Evolutionary conservation across 2,797 vertebrate species (phyloP).

Genomic region (Octomys mimax): DNA sequence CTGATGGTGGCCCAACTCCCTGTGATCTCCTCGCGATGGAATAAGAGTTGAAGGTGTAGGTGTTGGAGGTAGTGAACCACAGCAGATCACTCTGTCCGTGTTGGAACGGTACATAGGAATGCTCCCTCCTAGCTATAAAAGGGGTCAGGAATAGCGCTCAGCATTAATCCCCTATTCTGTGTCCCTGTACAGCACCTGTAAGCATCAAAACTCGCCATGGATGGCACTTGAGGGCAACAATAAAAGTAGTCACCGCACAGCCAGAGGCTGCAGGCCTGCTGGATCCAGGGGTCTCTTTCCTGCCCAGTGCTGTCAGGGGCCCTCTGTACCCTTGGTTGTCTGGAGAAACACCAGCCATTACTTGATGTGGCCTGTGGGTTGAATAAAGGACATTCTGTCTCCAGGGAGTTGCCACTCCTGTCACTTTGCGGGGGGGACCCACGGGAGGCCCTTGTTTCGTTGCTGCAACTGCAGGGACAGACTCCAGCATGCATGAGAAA

Average conservation of each 20-base stretch:
- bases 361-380: neutral
- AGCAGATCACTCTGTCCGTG: neutral
- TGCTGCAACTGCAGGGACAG: neutral
- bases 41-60: neutral
- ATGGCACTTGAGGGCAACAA: neutral
- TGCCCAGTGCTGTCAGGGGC: neutral
- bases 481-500: neutral
- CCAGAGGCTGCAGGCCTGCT: neutral
- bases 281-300: neutral
- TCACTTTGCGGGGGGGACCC: neutral
- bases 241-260: neutral
- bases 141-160: neutral
- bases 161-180: neutral
- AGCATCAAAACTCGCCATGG: neutral
- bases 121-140: neutral
- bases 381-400: neutral
- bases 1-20: neutral
- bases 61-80: neutral
- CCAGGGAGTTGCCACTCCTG: neutral
- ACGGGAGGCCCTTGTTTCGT: neutral
- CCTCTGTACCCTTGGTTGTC: neutral
- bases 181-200: too few species aligned
- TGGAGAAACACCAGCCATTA: neutral
- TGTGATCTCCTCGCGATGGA: neutral
- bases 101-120: neutral